phyloP scores from a whole-genome alignment of 2,797 vertebrate genomes.

The Semaprochilodus insignis region DNA sequence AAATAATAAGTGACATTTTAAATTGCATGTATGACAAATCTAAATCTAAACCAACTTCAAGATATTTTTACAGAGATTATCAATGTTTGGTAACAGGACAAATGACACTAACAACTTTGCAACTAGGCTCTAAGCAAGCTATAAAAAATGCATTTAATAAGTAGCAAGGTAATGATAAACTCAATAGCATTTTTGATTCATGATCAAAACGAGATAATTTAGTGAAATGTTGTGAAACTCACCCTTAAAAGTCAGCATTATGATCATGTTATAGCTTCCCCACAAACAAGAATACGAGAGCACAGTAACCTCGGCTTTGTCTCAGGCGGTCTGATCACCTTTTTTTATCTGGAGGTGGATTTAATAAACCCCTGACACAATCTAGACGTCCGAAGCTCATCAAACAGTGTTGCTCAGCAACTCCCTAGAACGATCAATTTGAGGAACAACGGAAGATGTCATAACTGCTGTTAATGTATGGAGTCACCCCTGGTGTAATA shows the following conservation, averaged over 20 bases:
- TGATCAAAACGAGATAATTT: background rate
- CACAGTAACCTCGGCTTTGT: background rate
- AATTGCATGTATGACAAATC: background rate
- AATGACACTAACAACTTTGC: background rate
- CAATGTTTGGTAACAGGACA: background rate
- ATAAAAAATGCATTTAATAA: background rate
- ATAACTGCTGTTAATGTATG: constrained; percentile 37
- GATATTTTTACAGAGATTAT: background rate
- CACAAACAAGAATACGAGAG: constrained; percentile 3
- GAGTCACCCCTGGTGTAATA: constrained; percentile 9
- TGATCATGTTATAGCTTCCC: constrained; percentile 49
- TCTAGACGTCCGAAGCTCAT: constrained; percentile 59
- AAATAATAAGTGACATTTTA: too few species aligned
- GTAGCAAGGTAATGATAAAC: background rate
- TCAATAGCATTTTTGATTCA: too few species aligned
- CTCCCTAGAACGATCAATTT: constrained; percentile 19
- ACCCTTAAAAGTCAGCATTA: constrained; percentile 56
- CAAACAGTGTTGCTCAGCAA: constrained; percentile 80
- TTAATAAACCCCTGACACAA: constrained; percentile 70
- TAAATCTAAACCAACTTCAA: too few species aligned
- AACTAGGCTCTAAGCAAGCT: background rate
- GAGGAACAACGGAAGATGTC: constrained; percentile 38
- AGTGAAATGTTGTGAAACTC: constrained; percentile 28
- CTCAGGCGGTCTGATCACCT: constrained; percentile 50
- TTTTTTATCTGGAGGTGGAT: constrained; percentile 60